phyloP scores from a whole-genome alignment of 2,797 vertebrate species.

The Pseudochromis fuscus region DNA sequence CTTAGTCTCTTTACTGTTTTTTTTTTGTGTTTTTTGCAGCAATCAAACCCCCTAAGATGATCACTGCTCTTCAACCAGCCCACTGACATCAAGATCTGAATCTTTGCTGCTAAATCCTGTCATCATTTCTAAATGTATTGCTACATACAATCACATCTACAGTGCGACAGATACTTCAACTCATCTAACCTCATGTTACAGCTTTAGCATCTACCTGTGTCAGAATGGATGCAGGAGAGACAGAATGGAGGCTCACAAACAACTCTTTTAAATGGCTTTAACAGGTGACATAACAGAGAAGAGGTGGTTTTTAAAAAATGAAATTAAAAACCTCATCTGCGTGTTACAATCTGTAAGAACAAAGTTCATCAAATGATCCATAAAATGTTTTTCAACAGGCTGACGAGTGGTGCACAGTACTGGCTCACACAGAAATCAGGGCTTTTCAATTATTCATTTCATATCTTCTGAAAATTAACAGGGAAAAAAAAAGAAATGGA shows the following conservation, averaged over 20 bases:
- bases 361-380: conserved; percentile 43
- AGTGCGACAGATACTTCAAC: too few relatives aligned
- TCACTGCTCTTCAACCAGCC: too few relatives aligned
- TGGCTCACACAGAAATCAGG: conserved; percentile 26
- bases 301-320: conserved; percentile 33
- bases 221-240: background rate
- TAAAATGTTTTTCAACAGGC: conserved; percentile 15
- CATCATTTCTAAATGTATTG: too few relatives aligned
- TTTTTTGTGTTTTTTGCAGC: too few relatives aligned
- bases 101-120: too few relatives aligned
- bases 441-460: conserved; percentile 33
- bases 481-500: conserved; percentile 16
- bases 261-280: conserved; percentile 49
- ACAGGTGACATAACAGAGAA: conserved; percentile 36
- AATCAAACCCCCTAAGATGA: too few relatives aligned
- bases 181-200: too few relatives aligned
- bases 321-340: conserved; percentile 21
- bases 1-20: too few relatives aligned
- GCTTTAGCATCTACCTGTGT: background rate
- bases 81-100: too few relatives aligned
- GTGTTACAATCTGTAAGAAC: conserved; percentile 46
- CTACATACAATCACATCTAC: too few relatives aligned
- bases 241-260: conserved; percentile 38
- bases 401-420: conserved; percentile 15
- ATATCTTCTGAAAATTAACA: conserved; percentile 26